These are phyloP conservation scores for Cephus runcator DNA, from an alignment of 2,888 invertebrate species.

Conservation along the genomic window DNA sequence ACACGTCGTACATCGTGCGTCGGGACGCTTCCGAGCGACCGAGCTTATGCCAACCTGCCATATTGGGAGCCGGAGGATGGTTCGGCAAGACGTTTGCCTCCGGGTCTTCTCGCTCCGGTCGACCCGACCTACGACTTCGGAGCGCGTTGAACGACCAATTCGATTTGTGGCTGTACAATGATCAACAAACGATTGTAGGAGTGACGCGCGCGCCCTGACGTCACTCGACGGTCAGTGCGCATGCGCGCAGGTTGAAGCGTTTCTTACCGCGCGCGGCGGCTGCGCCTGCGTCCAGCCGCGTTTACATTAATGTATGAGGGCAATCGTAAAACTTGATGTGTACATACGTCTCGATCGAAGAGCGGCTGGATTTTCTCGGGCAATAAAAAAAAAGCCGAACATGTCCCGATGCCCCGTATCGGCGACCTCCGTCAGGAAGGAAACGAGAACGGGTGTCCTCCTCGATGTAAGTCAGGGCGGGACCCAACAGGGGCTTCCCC, in stretches of 20 bases:
- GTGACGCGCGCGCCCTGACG: not conserved
- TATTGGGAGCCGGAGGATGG: not conserved
- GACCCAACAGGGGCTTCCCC: not conserved
- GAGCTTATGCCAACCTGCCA: not conserved
- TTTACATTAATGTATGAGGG: conserved; percentile 64
- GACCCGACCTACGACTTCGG: not conserved
- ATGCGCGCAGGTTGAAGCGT: not conserved
- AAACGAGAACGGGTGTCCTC: not conserved
- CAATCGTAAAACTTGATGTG: conserved; percentile 63
- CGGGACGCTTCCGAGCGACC: not conserved
- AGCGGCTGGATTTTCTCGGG: conserved; percentile 51
- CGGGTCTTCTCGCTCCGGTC: not conserved
- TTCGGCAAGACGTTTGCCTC: not conserved
- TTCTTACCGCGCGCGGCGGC: not conserved
- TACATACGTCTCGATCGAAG: conserved; percentile 61
- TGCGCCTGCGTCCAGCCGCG: conserved; percentile 31
- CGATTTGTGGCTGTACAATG: not conserved
- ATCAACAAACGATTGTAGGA: not conserved
- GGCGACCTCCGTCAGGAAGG: not conserved
- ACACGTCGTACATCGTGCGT: not conserved
- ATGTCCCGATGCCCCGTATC: not conserved
- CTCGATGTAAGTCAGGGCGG: not conserved
- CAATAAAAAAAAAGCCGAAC: conserved; percentile 33
- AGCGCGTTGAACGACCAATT: not conserved
- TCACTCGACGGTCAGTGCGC: not conserved